Conservation (phyloP, 2,888 invertebrate species). For the Pseudanteris insignis region DNA sequence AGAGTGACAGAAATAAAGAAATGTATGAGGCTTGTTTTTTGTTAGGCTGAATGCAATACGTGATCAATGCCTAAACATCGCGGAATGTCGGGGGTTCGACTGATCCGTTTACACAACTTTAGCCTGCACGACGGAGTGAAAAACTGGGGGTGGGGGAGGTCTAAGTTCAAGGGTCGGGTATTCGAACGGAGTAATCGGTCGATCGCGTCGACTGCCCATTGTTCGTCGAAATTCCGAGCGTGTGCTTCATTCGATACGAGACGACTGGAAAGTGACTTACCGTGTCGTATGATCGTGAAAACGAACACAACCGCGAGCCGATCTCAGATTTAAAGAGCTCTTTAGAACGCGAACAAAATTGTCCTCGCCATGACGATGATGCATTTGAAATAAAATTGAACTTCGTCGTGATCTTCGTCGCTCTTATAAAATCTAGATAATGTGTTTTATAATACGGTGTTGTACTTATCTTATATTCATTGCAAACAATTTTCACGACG, state of each 20-base stretch:
- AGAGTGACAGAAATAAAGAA: constrained; percentile 13
- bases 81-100: constrained; percentile 23
- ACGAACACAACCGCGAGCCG: constrained; percentile 29
- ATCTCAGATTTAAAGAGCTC: constrained; percentile 12
- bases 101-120: constrained; percentile 31
- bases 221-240: constrained; percentile 41
- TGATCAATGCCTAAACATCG: constrained; percentile 40
- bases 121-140: constrained; percentile 31
- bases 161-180: constrained; percentile 44
- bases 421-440: too few relatives aligned
- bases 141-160: constrained; percentile 17
- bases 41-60: constrained; percentile 8
- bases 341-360: constrained; percentile 15
- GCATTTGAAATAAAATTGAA: too few relatives aligned
- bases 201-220: constrained; percentile 41
- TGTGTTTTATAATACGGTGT: too few relatives aligned
- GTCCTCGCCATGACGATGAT: too few relatives aligned
- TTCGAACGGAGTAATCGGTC: constrained; percentile 43
- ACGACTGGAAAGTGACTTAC: constrained; percentile 44
- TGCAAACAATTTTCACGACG: too few relatives aligned
- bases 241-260: constrained; percentile 32
- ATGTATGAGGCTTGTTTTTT: constrained; percentile 18
- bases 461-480: too few relatives aligned
- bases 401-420: too few relatives aligned
- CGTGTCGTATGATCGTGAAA: constrained; percentile 40